A percentile compares a stretch with the other conserved stretches of the same genome.
phyloP scores from a whole-genome alignment of 1,140 invertebrate genomes.

The Macrocentrus cingulum region DNA sequence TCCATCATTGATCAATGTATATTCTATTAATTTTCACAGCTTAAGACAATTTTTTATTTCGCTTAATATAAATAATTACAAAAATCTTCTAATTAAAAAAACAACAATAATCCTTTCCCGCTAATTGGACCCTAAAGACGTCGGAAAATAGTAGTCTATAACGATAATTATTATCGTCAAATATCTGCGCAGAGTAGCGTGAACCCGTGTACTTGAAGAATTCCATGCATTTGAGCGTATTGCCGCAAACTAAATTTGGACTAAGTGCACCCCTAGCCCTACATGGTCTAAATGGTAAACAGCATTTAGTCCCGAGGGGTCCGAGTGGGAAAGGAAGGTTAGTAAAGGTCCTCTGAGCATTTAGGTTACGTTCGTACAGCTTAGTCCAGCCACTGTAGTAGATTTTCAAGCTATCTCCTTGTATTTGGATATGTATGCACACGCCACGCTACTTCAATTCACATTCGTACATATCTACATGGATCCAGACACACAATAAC shows the following conservation, averaged over 20 bases:
- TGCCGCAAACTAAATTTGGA: constrained; percentile 37
- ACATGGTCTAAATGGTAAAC: constrained; percentile 30
- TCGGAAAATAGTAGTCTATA: too few relatives aligned
- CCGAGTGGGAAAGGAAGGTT: constrained; percentile 13
- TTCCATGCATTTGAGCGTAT: constrained; percentile 2
- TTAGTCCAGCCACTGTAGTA: constrained; percentile 32
- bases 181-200: too few relatives aligned
- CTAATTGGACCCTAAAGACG: too few relatives aligned
- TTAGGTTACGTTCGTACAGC: constrained; percentile 36
- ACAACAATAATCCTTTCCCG: too few relatives aligned
- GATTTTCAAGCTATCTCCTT: constrained; percentile 14
- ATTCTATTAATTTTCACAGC: too few relatives aligned
- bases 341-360: constrained; percentile 26
- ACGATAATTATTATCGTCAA: too few relatives aligned
- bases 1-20: too few relatives aligned
- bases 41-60: too few relatives aligned
- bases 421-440: constrained; percentile 5
- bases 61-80: too few relatives aligned
- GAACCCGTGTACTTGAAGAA: neutral
- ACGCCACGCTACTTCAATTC: too few relatives aligned
- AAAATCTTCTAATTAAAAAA: too few relatives aligned
- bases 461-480: constrained; percentile 3
- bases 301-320: constrained; percentile 44
- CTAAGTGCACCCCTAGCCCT: constrained; percentile 43
- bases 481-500: neutral